Conservation (phyloP, 2,113 vertebrate species). For the Gavialis gangeticus region DNA sequence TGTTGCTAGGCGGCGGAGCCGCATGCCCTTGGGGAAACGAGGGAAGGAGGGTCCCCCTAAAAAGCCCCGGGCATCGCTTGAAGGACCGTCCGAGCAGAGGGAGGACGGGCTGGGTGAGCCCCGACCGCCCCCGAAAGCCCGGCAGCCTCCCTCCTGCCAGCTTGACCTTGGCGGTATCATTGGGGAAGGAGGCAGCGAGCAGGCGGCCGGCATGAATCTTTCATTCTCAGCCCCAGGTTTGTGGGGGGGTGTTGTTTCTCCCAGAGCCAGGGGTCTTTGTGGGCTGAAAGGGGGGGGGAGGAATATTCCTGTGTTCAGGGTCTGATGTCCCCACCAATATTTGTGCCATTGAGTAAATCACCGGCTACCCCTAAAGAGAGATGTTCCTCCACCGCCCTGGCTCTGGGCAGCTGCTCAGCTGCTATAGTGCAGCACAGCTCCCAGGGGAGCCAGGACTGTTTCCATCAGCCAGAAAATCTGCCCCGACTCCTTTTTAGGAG, state of each 20-base stretch:
- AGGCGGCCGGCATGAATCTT: background rate
- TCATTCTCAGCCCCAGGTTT: background rate
- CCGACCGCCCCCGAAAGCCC: accelerated
- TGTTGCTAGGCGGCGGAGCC: conserved; percentile 34
- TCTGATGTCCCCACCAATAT: accelerated
- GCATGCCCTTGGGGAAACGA: background rate
- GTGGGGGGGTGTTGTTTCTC: accelerated
- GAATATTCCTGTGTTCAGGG: background rate
- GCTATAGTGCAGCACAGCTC: background rate
- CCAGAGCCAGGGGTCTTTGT: background rate
- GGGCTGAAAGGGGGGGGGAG: background rate
- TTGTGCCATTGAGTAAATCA: accelerated
- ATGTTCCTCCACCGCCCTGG: accelerated
- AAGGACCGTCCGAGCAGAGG: background rate
- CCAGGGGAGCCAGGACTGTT: accelerated
- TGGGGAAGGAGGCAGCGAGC: conserved; percentile 54
- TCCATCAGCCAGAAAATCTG: background rate
- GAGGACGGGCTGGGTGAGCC: background rate
- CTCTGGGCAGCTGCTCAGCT: accelerated
- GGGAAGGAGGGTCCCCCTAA: background rate
- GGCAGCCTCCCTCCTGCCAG: background rate
- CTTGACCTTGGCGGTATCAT: conserved; percentile 82
- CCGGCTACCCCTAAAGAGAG: background rate
- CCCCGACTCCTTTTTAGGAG: background rate
- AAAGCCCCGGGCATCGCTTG: conserved; percentile 28